A percentile compares a stretch with the other conserved stretches of the same genome.
These are phyloP conservation scores for Hydractinia symbiolongicarpus DNA, from an alignment of 30 jellyfish, hydroid and myxozoan species.

Conservation along the genomic window DNA sequence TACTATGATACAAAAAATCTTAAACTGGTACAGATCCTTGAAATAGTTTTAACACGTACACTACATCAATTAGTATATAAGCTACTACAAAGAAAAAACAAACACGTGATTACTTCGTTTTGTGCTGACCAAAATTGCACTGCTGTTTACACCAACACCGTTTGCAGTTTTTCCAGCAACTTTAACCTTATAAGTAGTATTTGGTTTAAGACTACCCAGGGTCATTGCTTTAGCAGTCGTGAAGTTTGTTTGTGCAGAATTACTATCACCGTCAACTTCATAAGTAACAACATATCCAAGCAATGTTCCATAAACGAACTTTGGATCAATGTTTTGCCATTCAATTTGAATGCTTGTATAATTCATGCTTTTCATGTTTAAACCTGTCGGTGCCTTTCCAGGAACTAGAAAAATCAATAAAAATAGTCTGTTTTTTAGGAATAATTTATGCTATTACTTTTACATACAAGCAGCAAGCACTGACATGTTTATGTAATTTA, in stretches of 20 bases:
- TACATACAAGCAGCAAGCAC: too few relatives aligned
- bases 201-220: neutral
- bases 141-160: conserved; percentile 18
- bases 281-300: conserved; percentile 18
- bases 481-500: too few relatives aligned
- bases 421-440: neutral
- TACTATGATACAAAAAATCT: neutral
- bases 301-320: neutral
- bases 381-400: conserved; percentile 18
- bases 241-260: too few relatives aligned
- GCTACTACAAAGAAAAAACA: neutral
- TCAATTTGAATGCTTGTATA: neutral
- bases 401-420: conserved; percentile 9
- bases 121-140: neutral
- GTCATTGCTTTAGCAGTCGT: neutral
- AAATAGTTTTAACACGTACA: neutral
- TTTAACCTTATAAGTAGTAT: neutral
- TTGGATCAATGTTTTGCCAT: conserved; percentile 21
- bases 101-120: neutral
- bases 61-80: neutral
- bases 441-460: too few relatives aligned
- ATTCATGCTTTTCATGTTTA: neutral
- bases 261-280: neutral
- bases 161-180: conserved; percentile 17
- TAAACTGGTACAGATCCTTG: neutral